Base-by-base conservation (phyloP, 2,113 vertebrate species). In the Anseranas semipalmata region DNA sequence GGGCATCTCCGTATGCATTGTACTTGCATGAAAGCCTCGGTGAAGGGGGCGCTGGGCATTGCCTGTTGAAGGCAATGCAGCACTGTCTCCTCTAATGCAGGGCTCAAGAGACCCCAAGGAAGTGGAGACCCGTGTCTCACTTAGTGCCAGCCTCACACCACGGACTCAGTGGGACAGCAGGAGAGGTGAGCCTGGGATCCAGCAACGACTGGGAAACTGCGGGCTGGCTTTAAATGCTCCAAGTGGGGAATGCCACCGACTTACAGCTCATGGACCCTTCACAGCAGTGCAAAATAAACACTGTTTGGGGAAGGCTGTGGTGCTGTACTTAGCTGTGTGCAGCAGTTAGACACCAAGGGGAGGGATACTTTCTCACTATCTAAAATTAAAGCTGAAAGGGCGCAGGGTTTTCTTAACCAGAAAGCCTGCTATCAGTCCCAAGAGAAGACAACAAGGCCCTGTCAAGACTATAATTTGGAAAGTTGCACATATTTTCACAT, bases 1-100 rank as follows among this genome's bases (percentile, higher is more conserved):
- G 27, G 27, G 12, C 27, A 24, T 19, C 28, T n/a, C 39, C 8
- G 7, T 33, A 3, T 2, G 13, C 39, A 58, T 0, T 9, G 16
- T 9, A 7, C 39, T 17, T 3, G 20, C n/a, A 39, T 28, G 16
- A 41, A 46, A 67, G 18, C n/a, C 32, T 45, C 39, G 28, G 16
- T 13, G 52, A 12, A 43, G 3, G 1, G 37, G 35, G 14, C 25
- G 24, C 35, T 7, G 25, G 43, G 59, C 52, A 45, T 32, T 35
- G n/a, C 14, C 21, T 35, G n/a, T 35, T 11, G 15, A 35, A 60
- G 58, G n/a, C 22, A 35, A 35, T 14, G 59, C 59, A 24, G 59
- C 9, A 20, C 59, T 60, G 59, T 35, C n/a, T 24, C 33, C 14
- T 60, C n/a, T 33, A n/a, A n/a, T 6, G 33, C 19, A n/a, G 33